Evolutionary conservation across 1,140 invertebrate species (phyloP), one percentile per base, ranked within the genome.

Genomic region (Antheraea pernyi): DNA sequence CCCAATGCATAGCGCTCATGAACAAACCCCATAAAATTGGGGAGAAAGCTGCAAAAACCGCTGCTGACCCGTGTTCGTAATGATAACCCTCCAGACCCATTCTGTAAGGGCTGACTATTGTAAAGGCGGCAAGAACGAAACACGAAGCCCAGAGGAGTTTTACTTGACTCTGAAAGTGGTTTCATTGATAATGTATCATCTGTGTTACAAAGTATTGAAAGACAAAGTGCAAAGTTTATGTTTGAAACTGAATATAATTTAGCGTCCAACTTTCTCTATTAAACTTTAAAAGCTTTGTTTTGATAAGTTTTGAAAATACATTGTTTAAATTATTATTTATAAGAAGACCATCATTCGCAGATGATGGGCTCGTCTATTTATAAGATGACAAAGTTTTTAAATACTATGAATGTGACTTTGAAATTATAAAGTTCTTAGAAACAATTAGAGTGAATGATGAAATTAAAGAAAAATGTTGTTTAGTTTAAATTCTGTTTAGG

Each of bases 21-120:
- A 95, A 92, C 0, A 94, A 76, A 61, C 95, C 96, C 95, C 95
- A 96, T 1, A 94, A 86, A 30, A 96, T 95, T 0, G 96, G 96
- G n/a, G 95, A 94, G 74, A 96, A 94, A 13, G 96, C 95, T 13
- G 95, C 94, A 78, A 96, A 96, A 72, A 94, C 88, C 0, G 95
- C 95, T 0, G 95, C 95, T 69, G 95, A 93, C 2, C 87, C 86
- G 16, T 93, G 93, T 72, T 95, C 93, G 74, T 96, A 96, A 22
- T 93, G 78, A 77, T 96, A 96, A 64, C 94, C 90, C 10, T 94
- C 93, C 7, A 93, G 92, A 0, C 95, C 94, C 95, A 96, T 96
- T 68, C 93, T 89, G 64, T 94, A 93, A 3, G 96, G 95, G 16
- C 93, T 95, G 8, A 94, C 85, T 66, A 95, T 93, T 3, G 95